phyloP scores from a whole-genome alignment of 2,113 vertebrate species.

The Mus spicilegus region DNA sequence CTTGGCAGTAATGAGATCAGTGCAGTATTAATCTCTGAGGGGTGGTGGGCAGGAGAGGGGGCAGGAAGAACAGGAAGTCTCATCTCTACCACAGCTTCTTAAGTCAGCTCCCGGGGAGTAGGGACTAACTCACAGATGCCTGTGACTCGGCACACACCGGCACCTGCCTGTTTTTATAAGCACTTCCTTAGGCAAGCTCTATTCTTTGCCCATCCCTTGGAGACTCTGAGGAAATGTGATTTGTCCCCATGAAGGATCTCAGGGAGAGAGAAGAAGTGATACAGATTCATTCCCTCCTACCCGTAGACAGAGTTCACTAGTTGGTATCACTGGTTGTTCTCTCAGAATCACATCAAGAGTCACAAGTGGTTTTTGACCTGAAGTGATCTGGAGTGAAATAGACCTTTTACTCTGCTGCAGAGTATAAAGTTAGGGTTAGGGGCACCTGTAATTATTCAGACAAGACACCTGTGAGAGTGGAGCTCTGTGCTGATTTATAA shows the following conservation, averaged over 20 bases:
- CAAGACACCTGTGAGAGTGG: background rate
- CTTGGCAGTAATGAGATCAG: slow-evolving; percentile 46
- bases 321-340: slow-evolving; percentile 52
- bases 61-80: background rate
- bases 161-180: background rate
- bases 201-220: slow-evolving; percentile 28
- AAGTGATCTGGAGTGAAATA: background rate
- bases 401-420: background rate
- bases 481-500: background rate
- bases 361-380: background rate
- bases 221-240: slow-evolving; percentile 46
- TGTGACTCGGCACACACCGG: background rate
- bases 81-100: background rate
- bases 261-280: background rate
- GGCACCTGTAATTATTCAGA: background rate
- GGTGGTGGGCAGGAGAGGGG: background rate
- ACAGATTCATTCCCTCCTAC: slow-evolving; percentile 47
- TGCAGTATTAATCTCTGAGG: background rate
- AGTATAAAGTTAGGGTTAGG: slow-evolving; percentile 7
- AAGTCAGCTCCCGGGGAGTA: background rate
- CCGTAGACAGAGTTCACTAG: slow-evolving; percentile 48
- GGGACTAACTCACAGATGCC: background rate
- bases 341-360: slow-evolving; percentile 13
- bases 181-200: background rate
- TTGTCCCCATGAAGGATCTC: slow-evolving; percentile 27